Conservation (phyloP, 2,888 invertebrate genomes). For the Pammene aurita region DNA sequence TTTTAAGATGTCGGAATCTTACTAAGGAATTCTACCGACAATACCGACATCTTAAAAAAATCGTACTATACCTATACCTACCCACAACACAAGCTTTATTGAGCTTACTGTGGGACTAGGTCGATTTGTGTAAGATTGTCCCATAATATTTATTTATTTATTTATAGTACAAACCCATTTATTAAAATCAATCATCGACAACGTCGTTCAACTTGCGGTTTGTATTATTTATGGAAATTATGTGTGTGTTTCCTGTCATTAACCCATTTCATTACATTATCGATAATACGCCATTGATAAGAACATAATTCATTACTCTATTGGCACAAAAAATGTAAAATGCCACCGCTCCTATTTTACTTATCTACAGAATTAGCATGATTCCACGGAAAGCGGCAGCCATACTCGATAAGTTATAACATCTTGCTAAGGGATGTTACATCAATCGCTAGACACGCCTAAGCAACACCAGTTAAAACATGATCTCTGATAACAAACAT, state of each 20-base stretch:
- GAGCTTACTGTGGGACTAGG: too few species aligned
- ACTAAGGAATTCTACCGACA: too few species aligned
- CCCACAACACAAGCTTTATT: too few species aligned
- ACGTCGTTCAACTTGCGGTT: not conserved
- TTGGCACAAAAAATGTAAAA: conserved; percentile 6
- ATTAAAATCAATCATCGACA: too few species aligned
- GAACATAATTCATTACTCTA: not conserved
- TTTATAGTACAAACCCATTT: too few species aligned
- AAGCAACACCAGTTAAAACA: not conserved
- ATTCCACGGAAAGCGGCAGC: conserved; percentile 25
- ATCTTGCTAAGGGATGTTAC: conserved; percentile 1
- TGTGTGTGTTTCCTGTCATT: conserved; percentile 5
- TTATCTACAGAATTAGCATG: conserved; percentile 32
- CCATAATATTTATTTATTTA: too few species aligned
- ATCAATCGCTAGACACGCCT: not conserved
- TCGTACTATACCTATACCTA: too few species aligned
- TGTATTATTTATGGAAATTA: not conserved
- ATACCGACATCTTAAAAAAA: too few species aligned
- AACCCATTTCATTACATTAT: conserved; percentile 11
- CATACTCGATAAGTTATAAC: conserved; percentile 26
- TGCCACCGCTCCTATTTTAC: not conserved
- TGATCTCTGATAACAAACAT: not conserved
- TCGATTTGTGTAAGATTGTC: too few species aligned
- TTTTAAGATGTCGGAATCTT: too few species aligned
- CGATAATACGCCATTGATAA: conserved; percentile 20